Base-by-base conservation (phyloP, 2,797 vertebrate species). In the Propithecus deckenii region DNA sequence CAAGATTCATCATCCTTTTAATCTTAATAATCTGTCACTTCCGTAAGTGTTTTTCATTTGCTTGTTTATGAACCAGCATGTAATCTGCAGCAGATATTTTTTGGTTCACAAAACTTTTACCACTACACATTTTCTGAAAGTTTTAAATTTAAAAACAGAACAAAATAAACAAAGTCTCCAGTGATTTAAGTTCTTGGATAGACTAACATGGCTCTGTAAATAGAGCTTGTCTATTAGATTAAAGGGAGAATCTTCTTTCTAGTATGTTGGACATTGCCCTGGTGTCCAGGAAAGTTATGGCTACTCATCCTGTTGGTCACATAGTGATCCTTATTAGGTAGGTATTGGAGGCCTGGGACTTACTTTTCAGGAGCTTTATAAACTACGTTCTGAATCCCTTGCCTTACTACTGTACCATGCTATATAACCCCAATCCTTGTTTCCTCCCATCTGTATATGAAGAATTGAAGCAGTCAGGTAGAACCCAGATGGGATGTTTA, bases 41-140 rank as follows among this genome's bases (percentile, higher is more conserved):
- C 10, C 17, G 46, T 20, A 2, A 11, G 10, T 80, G 17, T 50
- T 87, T 89, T 83, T 71, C 69, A 89, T 89, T 83, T 75, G 74
- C 72, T 93, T 83, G 20, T 95, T 93, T 85, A 55, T 43, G 48
- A 86, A 71, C 69, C 35, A 97, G 30, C 32, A 48, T 17, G 57
- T 80, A 69, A 46, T 85, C 75, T 91, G 2, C 30, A 76, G 41
- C 67, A 72, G 30, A 32, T 87, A 38, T 75, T 83, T 79, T 57
- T 88, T 84, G 9, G 15, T 96, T 96, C 46, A 93, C 35, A 92
- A 94, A 96, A 92, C 41, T 67, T 92, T 79, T 30, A 72, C 67
- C 52, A 85, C 5, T 25, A 65, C 83, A 41, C n/a, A 50, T 81
- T 92, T 96, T 86, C 59, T 76, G 22, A 78, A 78, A 67, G 48